Conservation (phyloP, 2,797 vertebrate species). For the Scolopax bukidnonensis region DNA sequence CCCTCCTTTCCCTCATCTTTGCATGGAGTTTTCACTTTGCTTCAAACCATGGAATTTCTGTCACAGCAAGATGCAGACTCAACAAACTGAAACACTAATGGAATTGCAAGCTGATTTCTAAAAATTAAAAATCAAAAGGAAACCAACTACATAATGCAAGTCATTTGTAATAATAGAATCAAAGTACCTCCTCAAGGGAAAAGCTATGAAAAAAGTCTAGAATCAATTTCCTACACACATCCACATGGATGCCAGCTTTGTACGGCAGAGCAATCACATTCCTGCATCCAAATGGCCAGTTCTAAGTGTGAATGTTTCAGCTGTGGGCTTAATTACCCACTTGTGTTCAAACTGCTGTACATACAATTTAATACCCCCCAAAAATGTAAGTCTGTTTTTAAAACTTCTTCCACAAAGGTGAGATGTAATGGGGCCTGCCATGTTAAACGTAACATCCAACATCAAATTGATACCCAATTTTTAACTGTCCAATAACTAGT, state of each 20-base stretch:
- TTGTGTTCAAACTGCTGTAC: background rate
- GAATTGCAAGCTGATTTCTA: background rate
- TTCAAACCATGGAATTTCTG: background rate
- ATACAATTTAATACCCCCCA: background rate
- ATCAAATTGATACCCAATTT: background rate
- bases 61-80: background rate
- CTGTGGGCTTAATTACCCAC: background rate
- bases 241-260: background rate
- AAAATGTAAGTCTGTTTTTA: background rate
- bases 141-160: background rate
- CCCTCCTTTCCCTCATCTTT: background rate
- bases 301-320: background rate
- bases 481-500: background rate
- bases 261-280: background rate
- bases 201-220: background rate
- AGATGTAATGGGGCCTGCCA: background rate
- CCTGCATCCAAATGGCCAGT: background rate
- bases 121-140: constrained; percentile 15
- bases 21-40: background rate
- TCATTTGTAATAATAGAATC: background rate
- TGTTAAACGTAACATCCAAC: background rate
- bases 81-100: background rate
- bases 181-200: background rate
- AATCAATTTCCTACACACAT: background rate
- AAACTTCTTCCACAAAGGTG: background rate